Evolutionary conservation across 2,113 vertebrate genomes (phyloP), one percentile per base, ranked within the genome.

Genomic region (Leucopsar rothschildi): DNA sequence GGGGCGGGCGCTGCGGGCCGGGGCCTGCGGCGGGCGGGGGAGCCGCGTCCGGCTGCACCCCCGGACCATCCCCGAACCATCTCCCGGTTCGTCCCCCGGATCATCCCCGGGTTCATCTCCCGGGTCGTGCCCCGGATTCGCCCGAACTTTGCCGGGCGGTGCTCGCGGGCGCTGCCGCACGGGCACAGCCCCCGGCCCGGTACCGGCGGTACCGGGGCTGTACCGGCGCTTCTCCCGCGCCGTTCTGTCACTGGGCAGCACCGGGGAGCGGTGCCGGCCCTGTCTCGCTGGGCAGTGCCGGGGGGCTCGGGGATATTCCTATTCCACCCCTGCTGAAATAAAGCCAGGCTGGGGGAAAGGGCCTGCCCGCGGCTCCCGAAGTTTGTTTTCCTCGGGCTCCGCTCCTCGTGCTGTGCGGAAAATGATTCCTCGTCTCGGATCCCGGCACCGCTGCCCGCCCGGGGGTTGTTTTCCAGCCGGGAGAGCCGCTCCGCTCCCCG

Each of bases 341-440:
- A 8, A 24, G 84, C 27, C 57, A 0, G 69, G 18, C 91, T 44
- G 59, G 64, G 69, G 35, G 25, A 63, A 27, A 7, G 81, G 92
- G 69, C 96, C 92, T 94, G 92, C 87, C 78, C 14, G 56, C 8
- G 29, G 92, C 77, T 91, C 73, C 90, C 49, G 10, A 96, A 96
- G 84, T 96, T 96, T 94, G 84, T 94, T 94, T 85, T 82, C 65
- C 70, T 82, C 72, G 84, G 65, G 81, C 85, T 82, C 49, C 18
- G 78, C 90, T 76, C 49, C 82, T 61, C 60, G 82, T 8, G 82
- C 53, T 8, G 87, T 49, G 92, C 18, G 23, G 85, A 4, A 52
- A 82, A 64, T 6, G 52, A 49, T 71, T 68, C 6, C 56, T 47
- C 5, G 1, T 82, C 20, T 91, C 6, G 0, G 50, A 8, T 63